phyloP scores from a whole-genome alignment of 2,113 vertebrate species.

The Gavialis gangeticus region DNA sequence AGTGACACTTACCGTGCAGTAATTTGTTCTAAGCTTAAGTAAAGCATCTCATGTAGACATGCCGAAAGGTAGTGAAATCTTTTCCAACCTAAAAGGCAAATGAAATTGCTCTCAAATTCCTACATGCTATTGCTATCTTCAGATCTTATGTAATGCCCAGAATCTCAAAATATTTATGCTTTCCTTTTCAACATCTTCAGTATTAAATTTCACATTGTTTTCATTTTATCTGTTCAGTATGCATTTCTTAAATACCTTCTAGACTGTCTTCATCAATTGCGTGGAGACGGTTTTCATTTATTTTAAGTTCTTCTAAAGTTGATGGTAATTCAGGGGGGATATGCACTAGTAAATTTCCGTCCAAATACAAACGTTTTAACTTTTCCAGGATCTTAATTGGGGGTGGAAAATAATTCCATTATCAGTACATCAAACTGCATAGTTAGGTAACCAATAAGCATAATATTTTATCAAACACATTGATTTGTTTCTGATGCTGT shows the following conservation, averaged over 20 bases:
- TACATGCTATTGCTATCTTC: not conserved
- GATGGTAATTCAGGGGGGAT: constrained; percentile 87
- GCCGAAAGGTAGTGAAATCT: not conserved
- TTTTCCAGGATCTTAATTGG: constrained; percentile 86
- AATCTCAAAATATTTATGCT: not conserved
- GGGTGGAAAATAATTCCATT: not conserved
- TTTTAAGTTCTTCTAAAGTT: constrained; percentile 93
- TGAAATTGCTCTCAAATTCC: not conserved
- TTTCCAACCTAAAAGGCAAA: constrained; percentile 8
- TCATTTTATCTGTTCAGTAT: not conserved
- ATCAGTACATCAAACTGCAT: not conserved
- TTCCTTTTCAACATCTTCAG: not conserved
- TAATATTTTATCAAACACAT: not conserved
- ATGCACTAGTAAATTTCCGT: constrained; percentile 87
- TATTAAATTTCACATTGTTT: not conserved
- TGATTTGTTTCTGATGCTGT: not conserved
- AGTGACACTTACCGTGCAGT: too few species aligned
- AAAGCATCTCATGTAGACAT: too few species aligned
- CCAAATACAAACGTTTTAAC: constrained; percentile 90
- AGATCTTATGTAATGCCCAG: not conserved
- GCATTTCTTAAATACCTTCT: constrained; percentile 80
- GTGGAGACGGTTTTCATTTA: constrained; percentile 92
- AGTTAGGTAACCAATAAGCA: not conserved
- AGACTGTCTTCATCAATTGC: constrained; percentile 83
- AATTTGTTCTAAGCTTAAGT: too few species aligned